phyloP scores from a whole-genome alignment of 2,113 vertebrate genomes.

The Caracal caracal region DNA sequence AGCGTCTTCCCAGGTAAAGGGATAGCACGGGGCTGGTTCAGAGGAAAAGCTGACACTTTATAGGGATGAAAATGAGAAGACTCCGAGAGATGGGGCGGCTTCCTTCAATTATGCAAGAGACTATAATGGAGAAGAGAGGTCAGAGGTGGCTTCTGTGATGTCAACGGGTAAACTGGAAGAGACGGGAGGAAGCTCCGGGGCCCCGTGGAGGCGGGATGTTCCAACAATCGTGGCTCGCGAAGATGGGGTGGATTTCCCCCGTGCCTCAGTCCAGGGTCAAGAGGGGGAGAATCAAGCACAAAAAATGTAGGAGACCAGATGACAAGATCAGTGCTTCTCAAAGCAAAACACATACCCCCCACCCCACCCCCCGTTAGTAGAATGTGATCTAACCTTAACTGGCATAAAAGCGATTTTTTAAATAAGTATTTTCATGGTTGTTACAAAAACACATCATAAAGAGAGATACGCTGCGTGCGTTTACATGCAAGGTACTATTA shows the following conservation, averaged over 20 bases:
- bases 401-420: not conserved
- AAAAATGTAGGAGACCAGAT: not conserved
- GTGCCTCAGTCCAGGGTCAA: not conserved
- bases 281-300: not conserved
- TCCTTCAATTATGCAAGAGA: not conserved
- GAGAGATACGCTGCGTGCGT: not conserved
- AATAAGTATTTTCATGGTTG: conserved; percentile 28
- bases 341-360: not conserved
- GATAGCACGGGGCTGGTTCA: not conserved
- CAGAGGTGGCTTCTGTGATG: not conserved
- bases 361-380: not conserved
- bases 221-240: not conserved
- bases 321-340: not conserved
- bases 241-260: not conserved
- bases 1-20: not conserved
- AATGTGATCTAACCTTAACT: not conserved
- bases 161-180: not conserved
- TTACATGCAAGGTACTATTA: not conserved
- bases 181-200: not conserved
- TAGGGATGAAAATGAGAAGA: not conserved
- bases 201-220: fast-evolving
- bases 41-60: not conserved
- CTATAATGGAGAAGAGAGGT: not conserved
- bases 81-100: not conserved
- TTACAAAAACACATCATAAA: not conserved